Conservation (phyloP, 1,140 invertebrate genomes). For the Penaeus chinensis region DNA sequence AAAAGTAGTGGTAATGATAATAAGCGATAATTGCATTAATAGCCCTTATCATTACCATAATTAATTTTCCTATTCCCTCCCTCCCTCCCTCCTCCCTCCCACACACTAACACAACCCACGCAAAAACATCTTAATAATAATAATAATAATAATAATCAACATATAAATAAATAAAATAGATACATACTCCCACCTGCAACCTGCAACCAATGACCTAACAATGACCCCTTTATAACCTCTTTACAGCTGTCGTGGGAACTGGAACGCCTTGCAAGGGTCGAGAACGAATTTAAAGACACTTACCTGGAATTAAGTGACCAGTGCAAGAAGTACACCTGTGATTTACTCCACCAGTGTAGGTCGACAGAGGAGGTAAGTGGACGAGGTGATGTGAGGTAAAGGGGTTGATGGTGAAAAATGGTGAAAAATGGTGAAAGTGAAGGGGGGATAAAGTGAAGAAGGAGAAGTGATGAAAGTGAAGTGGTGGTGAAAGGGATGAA, state of each 20-base stretch:
- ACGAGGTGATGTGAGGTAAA: not conserved
- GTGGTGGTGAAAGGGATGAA: too few species aligned
- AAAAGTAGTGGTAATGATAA: too few species aligned
- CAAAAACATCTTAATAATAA: not conserved
- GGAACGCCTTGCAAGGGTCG: constrained; percentile 70
- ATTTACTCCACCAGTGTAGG: constrained; percentile 73
- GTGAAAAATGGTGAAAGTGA: not conserved
- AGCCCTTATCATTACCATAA: too few species aligned
- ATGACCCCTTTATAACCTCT: constrained; percentile 64
- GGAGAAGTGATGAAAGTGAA: not conserved
- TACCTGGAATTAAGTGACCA: constrained; percentile 69
- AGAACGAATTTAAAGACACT: constrained; percentile 74
- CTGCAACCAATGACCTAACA: too few species aligned
- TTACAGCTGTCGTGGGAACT: constrained; percentile 74
- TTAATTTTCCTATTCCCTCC: too few species aligned
- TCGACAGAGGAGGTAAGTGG: constrained; percentile 71
- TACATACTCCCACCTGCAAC: too few species aligned
- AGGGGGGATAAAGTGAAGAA: not conserved
- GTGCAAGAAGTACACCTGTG: constrained; percentile 74
- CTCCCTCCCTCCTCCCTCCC: too few species aligned
- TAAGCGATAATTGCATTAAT: too few species aligned
- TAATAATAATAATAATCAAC: not conserved
- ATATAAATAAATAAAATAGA: not conserved
- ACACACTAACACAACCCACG: not conserved
- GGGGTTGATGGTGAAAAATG: not conserved